These are phyloP conservation scores for Dendroctonus ponderosae DNA, from an alignment of 1,140 invertebrate species.

Conservation along the genomic window DNA sequence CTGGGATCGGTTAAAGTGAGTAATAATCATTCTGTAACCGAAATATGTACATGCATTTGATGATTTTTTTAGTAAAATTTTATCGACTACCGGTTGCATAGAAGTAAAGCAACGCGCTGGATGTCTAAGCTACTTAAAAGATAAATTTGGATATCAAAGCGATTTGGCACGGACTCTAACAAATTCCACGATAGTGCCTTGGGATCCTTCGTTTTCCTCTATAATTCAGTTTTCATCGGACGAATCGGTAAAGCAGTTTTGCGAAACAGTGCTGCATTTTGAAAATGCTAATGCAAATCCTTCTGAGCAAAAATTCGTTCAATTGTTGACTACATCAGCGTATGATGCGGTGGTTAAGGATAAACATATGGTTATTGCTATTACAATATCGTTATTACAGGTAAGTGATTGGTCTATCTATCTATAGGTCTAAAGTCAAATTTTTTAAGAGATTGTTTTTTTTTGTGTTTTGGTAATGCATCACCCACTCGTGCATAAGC, in stretches of 20 bases:
- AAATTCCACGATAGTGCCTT: slow-evolving; percentile 70
- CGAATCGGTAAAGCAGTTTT: slow-evolving; percentile 63
- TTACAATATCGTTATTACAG: slow-evolving; percentile 51
- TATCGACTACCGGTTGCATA: slow-evolving; percentile 65
- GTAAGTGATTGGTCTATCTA: too few species aligned
- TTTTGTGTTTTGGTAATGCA: too few species aligned
- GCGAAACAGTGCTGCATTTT: slow-evolving; percentile 62
- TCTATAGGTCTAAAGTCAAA: too few species aligned
- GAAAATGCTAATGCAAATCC: slow-evolving; percentile 28
- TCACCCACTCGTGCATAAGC: too few species aligned
- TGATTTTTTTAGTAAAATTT: slow-evolving; percentile 43
- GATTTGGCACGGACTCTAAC: slow-evolving; percentile 81
- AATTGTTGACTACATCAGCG: slow-evolving; percentile 71
- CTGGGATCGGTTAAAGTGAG: slow-evolving; percentile 76
- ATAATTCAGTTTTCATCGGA: slow-evolving; percentile 69
- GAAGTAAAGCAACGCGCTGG: slow-evolving; percentile 88
- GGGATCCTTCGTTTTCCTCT: slow-evolving; percentile 61
- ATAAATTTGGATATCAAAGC: slow-evolving; percentile 83
- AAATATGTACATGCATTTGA: slow-evolving; percentile 1
- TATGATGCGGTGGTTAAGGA: slow-evolving; percentile 87
- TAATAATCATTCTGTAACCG: slow-evolving; percentile 18
- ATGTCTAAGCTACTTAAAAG: slow-evolving; percentile 82
- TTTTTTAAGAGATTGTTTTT: too few species aligned
- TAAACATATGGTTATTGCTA: slow-evolving; percentile 74
- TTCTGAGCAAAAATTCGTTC: slow-evolving; percentile 57